Evolutionary conservation across 2,797 vertebrate species (phyloP).

Genomic region (Bovichtus diacanthus): DNA sequence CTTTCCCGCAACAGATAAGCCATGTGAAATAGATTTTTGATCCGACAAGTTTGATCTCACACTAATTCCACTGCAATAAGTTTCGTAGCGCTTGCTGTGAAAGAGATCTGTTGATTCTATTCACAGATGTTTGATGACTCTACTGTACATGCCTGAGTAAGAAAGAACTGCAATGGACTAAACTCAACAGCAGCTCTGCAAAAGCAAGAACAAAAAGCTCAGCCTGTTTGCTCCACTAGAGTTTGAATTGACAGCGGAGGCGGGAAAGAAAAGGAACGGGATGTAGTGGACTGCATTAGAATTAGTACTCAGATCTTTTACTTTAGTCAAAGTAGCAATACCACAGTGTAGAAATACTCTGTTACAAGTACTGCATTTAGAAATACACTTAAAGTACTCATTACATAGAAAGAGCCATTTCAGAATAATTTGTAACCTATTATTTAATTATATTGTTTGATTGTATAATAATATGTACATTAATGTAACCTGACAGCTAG

Average conservation of each 20-base stretch:
- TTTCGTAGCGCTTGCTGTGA: constrained; percentile 21
- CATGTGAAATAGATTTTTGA: not conserved
- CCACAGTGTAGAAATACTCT: not conserved
- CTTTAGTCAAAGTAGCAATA: not conserved
- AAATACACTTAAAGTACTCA: not conserved
- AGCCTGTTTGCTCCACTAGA: constrained; percentile 29
- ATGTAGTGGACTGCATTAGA: not conserved
- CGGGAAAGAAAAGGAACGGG: not conserved
- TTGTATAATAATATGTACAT: not conserved
- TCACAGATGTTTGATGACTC: constrained; percentile 29
- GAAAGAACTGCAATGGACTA: constrained; percentile 11
- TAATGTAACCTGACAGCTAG: not conserved
- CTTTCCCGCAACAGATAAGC: not conserved
- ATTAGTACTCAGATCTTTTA: not conserved
- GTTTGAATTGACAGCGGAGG: constrained; percentile 11
- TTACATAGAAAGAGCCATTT: not conserved
- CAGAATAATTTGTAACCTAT: not conserved
- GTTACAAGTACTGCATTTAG: not conserved
- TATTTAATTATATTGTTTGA: constrained; percentile 3
- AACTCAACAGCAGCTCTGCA: constrained; percentile 19
- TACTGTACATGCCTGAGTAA: not conserved
- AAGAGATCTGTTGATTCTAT: constrained; percentile 26
- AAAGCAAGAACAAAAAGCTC: constrained; percentile 38
- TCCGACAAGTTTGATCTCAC: constrained; percentile 17
- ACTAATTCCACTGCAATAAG: not conserved